Conservation (phyloP, 2,888 invertebrate genomes). For the Miltochrista miniata region DNA sequence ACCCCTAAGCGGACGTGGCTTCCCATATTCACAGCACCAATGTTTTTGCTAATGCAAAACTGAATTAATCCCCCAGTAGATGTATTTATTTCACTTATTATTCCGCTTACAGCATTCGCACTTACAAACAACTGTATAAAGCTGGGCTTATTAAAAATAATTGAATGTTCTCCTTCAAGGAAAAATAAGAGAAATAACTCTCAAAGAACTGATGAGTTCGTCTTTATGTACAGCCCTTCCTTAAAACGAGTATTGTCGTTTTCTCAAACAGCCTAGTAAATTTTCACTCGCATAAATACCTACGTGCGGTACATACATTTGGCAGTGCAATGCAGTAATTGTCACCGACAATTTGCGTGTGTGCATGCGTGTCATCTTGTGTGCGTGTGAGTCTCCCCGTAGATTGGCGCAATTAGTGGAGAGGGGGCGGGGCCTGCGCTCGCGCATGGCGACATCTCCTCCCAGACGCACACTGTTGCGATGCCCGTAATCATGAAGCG, state of each 20-base stretch:
- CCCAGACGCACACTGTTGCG: constrained; percentile 54
- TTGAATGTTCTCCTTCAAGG: constrained; percentile 14
- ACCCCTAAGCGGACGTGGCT: constrained; percentile 23
- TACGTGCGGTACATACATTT: constrained; percentile 49
- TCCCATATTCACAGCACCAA: background rate
- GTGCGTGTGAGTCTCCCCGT: constrained; percentile 64
- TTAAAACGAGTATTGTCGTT: constrained; percentile 34
- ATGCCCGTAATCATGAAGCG: constrained; percentile 40
- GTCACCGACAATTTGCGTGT: constrained; percentile 43
- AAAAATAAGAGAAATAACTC: constrained; percentile 21
- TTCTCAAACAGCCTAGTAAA: constrained; percentile 25
- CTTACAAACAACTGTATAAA: constrained; percentile 20
- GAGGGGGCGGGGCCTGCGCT: constrained; percentile 73
- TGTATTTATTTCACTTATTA: constrained; percentile 52
- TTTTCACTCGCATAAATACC: constrained; percentile 43
- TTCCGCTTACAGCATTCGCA: constrained; percentile 39
- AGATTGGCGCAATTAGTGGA: constrained; percentile 81
- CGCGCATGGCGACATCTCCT: constrained; percentile 76
- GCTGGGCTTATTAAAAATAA: constrained; percentile 28
- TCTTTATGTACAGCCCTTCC: constrained; percentile 23
- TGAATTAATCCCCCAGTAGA: constrained; percentile 30
- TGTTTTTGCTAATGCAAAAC: no score
- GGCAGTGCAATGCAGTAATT: constrained; percentile 54
- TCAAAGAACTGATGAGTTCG: constrained; percentile 28
- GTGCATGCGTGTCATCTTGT: constrained; percentile 52